Conservation (phyloP, 1,140 invertebrate species). For the Cyphomyrmex costatus region DNA sequence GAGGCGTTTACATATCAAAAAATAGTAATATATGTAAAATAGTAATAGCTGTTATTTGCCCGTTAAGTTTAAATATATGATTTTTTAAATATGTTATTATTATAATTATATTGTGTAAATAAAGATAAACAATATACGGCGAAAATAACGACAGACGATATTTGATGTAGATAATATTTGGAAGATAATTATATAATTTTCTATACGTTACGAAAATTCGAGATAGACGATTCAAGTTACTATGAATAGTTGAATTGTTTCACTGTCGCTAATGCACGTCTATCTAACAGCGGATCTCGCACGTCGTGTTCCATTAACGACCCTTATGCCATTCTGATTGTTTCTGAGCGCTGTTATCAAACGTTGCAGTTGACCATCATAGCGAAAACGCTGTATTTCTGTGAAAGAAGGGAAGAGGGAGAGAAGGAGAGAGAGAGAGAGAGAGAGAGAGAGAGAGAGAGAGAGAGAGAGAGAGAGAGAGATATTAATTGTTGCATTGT, state of each 20-base stretch:
- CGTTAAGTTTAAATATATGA: too few species aligned
- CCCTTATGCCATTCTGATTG: slow-evolving; percentile 43
- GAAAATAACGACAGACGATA: not conserved
- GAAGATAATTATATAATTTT: slow-evolving; percentile 30
- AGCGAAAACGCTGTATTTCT: slow-evolving; percentile 22
- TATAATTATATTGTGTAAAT: too few species aligned
- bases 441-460: not conserved
- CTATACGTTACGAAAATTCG: slow-evolving; percentile 19
- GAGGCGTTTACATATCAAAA: too few species aligned
- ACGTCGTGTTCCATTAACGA: slow-evolving; percentile 53
- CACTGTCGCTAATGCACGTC: slow-evolving; percentile 16
- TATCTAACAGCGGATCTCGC: slow-evolving; percentile 54
- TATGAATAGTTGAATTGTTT: slow-evolving; percentile 41
- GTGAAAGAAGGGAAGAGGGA: not conserved
- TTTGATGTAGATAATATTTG: not conserved
- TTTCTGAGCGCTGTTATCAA: slow-evolving; percentile 41
- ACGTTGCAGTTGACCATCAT: slow-evolving; percentile 44
- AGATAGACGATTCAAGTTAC: slow-evolving; percentile 29
- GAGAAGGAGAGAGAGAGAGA: not conserved
- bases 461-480: not conserved
- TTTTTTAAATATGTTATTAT: too few species aligned
- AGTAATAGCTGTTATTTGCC: too few species aligned
- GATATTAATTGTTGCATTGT: slow-evolving; percentile 55
- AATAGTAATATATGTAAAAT: too few species aligned
- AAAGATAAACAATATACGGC: not conserved